Evolutionary conservation across 2,888 invertebrate genomes (phyloP), one percentile per base, ranked within the genome.

Genomic region (Poecilobothrus nobilitatus): DNA sequence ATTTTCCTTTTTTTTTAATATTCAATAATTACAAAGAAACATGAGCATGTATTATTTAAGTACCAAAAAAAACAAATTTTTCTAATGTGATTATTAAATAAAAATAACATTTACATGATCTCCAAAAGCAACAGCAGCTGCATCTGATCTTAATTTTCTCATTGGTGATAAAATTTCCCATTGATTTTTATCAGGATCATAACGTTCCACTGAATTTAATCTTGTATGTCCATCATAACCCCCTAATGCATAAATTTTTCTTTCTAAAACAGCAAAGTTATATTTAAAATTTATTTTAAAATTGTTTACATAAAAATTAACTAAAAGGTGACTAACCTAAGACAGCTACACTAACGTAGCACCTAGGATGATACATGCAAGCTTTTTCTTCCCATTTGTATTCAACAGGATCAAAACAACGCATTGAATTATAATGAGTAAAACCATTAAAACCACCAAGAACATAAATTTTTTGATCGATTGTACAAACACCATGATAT

Each of bases 371-470:
- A 76, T 90, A 89, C 92, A 93, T 92, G 76, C 91, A 88, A 6
- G 92, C 89, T 67, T 90, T 85, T 76, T 88, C 88, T 65, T 84
- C 85, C 94, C 93, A 94, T 63, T 86, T 85, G 76, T 91, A 89
- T 1, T 84, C 85, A 15, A 89, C 86, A 0, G 93, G 92, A 77
- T 93, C 88, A 79, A 91, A 93, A 75, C 91, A 89, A 68, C 92
- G 87, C 44, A 91, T 89, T 1, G 91, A 90, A 77, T 89, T 89
- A 77, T 92, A 89, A 73, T 92, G 88, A 72, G 90, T 87, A 70
- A 86, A 86, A 18, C 93, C 92, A 77, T 93, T 91, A 78, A 89
- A 93, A 1, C 93, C 93, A 6, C 93, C 93, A 72, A 93, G 89
- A 82, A 92, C 89, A 81, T 89, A 90, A 75, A 93, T 87, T 66